Evolutionary conservation across 2,113 vertebrate species (phyloP).

Genomic region (Entomyzon cyanotis): DNA sequence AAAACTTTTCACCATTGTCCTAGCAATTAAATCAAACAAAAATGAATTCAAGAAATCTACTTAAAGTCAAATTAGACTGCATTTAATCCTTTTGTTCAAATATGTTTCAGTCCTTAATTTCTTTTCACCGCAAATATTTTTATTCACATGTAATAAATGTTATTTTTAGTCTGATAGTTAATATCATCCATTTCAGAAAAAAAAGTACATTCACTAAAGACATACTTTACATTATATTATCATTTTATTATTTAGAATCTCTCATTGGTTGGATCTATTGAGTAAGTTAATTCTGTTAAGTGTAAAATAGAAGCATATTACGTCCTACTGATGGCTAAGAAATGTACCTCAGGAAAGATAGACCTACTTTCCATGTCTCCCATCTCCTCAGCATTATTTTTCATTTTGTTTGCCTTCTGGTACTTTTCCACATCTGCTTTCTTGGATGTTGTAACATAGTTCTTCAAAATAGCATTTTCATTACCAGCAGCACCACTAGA

Average conservation of each 20-base stretch:
- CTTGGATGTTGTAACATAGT: neutral
- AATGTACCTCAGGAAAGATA: neutral
- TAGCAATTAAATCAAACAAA: neutral
- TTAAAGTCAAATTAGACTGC: neutral
- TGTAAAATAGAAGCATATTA: neutral
- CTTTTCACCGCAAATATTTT: neutral
- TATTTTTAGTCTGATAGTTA: neutral
- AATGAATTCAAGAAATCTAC: neutral
- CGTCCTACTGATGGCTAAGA: neutral
- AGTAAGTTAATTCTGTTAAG: neutral
- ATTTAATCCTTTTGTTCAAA: neutral
- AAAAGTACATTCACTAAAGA: neutral
- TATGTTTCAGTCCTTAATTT: neutral
- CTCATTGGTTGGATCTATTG: neutral
- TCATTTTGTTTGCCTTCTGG: neutral
- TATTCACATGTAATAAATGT: neutral
- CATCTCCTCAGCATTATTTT: neutral
- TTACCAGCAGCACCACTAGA: neutral
- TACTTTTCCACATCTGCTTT: neutral
- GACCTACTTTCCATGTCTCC: neutral
- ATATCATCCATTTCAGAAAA: neutral
- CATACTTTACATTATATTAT: neutral
- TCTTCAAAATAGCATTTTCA: neutral
- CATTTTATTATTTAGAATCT: neutral
- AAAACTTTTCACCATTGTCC: neutral